phyloP scores from a whole-genome alignment of 1,140 invertebrate species.

The Chironomus striatipennis region DNA sequence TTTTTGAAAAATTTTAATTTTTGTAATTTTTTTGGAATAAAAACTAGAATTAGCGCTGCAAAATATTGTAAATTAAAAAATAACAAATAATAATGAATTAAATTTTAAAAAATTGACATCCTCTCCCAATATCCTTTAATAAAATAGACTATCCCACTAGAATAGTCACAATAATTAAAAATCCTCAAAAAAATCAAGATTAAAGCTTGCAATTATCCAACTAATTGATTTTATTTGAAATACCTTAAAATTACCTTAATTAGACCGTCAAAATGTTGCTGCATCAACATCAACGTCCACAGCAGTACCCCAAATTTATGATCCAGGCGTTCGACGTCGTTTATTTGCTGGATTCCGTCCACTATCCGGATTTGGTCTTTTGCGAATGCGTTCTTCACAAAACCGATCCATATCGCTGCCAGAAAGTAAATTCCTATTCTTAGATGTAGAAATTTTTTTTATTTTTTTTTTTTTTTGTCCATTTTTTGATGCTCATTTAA shows the following conservation, averaged over 20 bases:
- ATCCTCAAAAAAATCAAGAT: not conserved
- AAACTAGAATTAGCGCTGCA: too few species aligned
- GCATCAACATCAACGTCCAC: conserved; percentile 30
- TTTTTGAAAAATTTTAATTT: too few species aligned
- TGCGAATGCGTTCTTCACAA: conserved; percentile 56
- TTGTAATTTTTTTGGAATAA: too few species aligned
- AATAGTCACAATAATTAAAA: not conserved
- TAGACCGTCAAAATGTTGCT: conserved; percentile 33
- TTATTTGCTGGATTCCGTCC: conserved; percentile 66
- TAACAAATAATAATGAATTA: too few species aligned
- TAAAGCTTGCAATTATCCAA: too few species aligned
- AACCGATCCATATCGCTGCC: conserved; percentile 68
- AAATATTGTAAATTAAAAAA: too few species aligned
- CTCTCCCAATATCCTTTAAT: not conserved
- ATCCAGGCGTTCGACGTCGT: conserved; percentile 51
- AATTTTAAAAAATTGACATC: too few species aligned
- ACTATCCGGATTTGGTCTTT: conserved; percentile 59
- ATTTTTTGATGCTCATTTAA: too few species aligned
- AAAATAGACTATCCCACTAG: not conserved
- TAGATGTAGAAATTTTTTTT: conserved; percentile 16
- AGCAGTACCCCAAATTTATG: conserved; percentile 40
- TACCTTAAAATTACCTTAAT: not conserved
- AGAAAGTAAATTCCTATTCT: conserved; percentile 58
- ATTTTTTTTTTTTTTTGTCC: conserved; percentile 24
- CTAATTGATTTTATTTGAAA: conserved; percentile 14